Base-by-base conservation (phyloP, 2,113 vertebrate species). In the Xiphophorus couchianus region DNA sequence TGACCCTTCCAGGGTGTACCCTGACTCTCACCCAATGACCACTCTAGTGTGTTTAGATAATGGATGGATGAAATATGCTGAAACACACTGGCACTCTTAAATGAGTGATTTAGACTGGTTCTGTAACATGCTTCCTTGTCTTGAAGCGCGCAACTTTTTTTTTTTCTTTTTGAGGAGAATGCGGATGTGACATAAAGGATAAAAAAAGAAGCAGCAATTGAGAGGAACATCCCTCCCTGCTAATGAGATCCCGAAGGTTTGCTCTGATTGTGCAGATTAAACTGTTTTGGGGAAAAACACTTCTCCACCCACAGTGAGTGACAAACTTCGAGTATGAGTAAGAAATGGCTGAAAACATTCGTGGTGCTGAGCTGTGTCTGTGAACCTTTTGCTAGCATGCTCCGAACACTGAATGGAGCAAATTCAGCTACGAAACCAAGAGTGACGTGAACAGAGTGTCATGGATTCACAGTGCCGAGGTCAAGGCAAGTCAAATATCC, bases 211-310 rank as follows among this genome's bases (percentile, higher is more conserved):
- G 15, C 25, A 27, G 81, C 13, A 33, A 54, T 19, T 66, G 37
- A 66, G 76, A 76, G 17, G 69, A 69, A 62, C 69, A 37, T 70
- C 73, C 58, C 13, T 73, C 67, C 69, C 33, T 1, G 8, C 58
- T 85, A 79, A 85, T 81, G 82, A 84, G 76, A 77, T 75, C 71
- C 80, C 64, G 67, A 82, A 74, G 82, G 77, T 69, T 80, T 28
- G 25, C 68, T 67, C 27, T 79, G 63, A 86, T 82, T 83, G 77
- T 14, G 29, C 67, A 71, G 66, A 76, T 83, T 87, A 84, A 85
- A 77, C 64, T 76, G 39, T 39, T 77, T 71, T 70, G 62, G 60
- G 76, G 81, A 39, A 79, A 77, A 83, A 82, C 65, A 76, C 39
- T 64, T 81, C 76, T 80, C 75, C 82, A 7, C 79, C 79, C 71